Evolutionary conservation across 2,888 invertebrate species (phyloP).

Genomic region (Sussaba pulchella): DNA sequence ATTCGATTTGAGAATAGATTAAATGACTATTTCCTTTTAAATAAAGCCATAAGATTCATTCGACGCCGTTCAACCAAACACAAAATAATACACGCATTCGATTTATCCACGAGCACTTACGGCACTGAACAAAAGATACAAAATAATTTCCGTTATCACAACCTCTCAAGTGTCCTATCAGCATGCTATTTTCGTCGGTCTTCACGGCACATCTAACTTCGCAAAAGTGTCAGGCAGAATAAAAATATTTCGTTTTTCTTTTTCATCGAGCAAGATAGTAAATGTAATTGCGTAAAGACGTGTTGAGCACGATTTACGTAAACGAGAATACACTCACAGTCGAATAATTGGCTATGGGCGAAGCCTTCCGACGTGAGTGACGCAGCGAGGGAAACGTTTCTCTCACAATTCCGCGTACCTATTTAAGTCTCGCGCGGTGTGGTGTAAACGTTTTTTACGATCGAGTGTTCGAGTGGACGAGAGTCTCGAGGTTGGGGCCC

Average conservation of each 20-base stretch:
- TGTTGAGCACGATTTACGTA: slow-evolving; percentile 24
- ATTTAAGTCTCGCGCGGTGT: slow-evolving; percentile 23
- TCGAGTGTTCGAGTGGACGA: slow-evolving; percentile 51
- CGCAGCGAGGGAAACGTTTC: slow-evolving; percentile 16
- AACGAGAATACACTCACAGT: slow-evolving; percentile 12
- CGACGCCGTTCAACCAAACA: not conserved
- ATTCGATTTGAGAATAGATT: too few species aligned
- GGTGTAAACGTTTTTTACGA: slow-evolving; percentile 49
- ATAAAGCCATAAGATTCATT: not conserved
- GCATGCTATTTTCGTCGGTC: slow-evolving; percentile 16
- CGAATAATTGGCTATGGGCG: not conserved
- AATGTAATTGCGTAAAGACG: slow-evolving; percentile 42
- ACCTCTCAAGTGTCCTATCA: not conserved
- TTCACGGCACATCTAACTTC: not conserved
- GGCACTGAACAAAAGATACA: not conserved
- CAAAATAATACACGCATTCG: slow-evolving; percentile 20
- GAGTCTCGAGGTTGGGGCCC: not conserved
- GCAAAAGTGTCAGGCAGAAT: slow-evolving; percentile 25
- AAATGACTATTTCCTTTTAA: not conserved
- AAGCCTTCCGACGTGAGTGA: slow-evolving; percentile 26
- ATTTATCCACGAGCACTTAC: slow-evolving; percentile 33
- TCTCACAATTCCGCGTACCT: slow-evolving; percentile 22
- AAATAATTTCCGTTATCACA: slow-evolving; percentile 2
- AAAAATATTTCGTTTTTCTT: not conserved
- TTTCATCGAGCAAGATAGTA: slow-evolving; percentile 25